Evolutionary conservation across 2,797 vertebrate species (phyloP), one percentile per base, ranked within the genome.

Genomic region (Betta splendens): DNA sequence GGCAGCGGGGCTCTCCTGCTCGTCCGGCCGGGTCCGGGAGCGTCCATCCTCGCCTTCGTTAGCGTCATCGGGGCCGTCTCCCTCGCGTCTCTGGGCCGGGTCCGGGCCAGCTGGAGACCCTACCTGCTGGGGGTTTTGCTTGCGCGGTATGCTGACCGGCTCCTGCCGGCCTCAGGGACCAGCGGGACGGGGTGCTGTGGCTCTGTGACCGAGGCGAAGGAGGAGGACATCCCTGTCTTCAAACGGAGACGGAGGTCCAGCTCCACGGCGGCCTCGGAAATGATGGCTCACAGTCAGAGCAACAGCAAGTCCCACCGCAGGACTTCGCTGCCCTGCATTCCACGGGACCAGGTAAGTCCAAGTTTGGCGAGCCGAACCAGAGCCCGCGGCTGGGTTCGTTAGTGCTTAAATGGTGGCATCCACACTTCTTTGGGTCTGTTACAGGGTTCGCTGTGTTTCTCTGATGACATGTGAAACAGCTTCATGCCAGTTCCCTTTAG

Each of bases 261-360:
- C 87, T 94, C 94, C 79, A 90, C 90, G 86, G 91, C 93, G 86
- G 91, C 93, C 80, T 91, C 93, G 83, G 95, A 94, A 75, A 95
- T 96, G 94, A 94, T 95, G 92, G 93, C 94, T 40, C 90, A 93
- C 72, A 68, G 68, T 78, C 90, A 88, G 70, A 85, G 85, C 82
- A 92, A 92, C 89, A 84, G 84, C 89, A 96, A 94, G 90, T 92
- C 92, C 48, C 94, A 93, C 76, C 92, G 95, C 70, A 90, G 95
- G 88, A 97, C 95, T 75, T 97, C 95, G 43, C 89, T 97, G 87
- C 95, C 95, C 6, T 96, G 95, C 89, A 94, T 96, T 75, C 95
- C 94, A 42, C 89, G 95, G 75, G 94, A 96, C 80, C 95, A 96
- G 95, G 95, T 97, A 92, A 85, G 62, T 44, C 47, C 46, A 74